phyloP scores from a whole-genome alignment of 2,113 vertebrate genomes.

The Tychaedon coryphoeus region DNA sequence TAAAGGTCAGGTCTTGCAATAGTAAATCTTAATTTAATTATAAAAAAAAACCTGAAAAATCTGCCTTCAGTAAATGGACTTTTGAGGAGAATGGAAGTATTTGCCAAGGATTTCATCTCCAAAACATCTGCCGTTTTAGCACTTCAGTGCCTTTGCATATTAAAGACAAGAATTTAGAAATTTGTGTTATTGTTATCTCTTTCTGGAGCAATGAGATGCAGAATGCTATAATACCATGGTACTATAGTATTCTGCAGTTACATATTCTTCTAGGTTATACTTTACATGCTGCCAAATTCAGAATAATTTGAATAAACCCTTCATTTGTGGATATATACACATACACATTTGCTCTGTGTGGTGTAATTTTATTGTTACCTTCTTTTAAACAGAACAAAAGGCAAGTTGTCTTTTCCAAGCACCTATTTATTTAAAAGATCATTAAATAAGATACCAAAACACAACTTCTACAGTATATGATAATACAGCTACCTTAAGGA shows the following conservation, averaged over 20 bases:
- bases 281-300: background rate
- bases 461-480: background rate
- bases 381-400: background rate
- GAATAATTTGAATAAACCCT: background rate
- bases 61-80: background rate
- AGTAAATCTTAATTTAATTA: background rate
- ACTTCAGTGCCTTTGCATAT: background rate
- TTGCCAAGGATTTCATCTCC: background rate
- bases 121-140: background rate
- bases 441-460: background rate
- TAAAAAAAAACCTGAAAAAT: background rate
- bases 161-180: background rate
- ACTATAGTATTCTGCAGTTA: background rate
- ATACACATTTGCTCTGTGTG: background rate
- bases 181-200: background rate
- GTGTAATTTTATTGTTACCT: background rate
- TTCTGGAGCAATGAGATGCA: background rate
- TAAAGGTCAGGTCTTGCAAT: background rate
- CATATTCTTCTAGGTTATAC: background rate
- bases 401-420: background rate
- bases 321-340: background rate
- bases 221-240: too few relatives aligned
- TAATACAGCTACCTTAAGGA: background rate
- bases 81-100: background rate
- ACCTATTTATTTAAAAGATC: constrained; percentile 32